phyloP scores from a whole-genome alignment of 2,113 vertebrate genomes.

The Pleuronectes platessa region DNA sequence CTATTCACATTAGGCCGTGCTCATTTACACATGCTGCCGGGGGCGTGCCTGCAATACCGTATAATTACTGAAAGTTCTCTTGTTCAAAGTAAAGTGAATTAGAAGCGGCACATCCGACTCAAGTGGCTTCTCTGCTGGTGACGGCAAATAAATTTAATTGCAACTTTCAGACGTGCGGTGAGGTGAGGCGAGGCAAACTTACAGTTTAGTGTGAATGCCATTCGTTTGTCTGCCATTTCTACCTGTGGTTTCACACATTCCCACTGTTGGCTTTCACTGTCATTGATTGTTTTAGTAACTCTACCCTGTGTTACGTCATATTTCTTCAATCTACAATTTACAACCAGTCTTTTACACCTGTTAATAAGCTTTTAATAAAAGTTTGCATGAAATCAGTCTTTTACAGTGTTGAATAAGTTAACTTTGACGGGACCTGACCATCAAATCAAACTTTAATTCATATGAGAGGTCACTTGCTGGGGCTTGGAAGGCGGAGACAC shows the following conservation, averaged over 20 bases:
- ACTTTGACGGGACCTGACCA: neutral
- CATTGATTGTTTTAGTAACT: neutral
- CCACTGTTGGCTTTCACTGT: neutral
- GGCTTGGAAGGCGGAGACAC: slow-evolving; percentile 21
- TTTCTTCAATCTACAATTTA: too few relatives aligned
- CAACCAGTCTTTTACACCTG: neutral
- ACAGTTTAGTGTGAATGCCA: neutral
- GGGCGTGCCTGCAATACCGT: too few relatives aligned
- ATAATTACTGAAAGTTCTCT: too few relatives aligned
- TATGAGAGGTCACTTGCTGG: slow-evolving; percentile 18
- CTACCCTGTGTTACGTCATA: neutral
- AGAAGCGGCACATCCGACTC: too few relatives aligned
- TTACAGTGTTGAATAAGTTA: neutral
- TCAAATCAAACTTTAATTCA: neutral
- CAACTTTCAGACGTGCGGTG: slow-evolving; percentile 17
- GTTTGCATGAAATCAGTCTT: too few relatives aligned
- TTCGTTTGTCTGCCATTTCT: neutral
- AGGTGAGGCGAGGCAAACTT: slow-evolving; percentile 1
- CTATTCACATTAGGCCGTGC: neutral
- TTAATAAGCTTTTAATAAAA: neutral
- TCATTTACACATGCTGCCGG: too few relatives aligned
- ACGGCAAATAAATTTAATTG: neutral
- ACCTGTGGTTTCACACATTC: neutral
- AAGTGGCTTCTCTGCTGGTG: too few relatives aligned
- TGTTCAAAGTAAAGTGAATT: too few relatives aligned